Conservation (phyloP, 2,888 invertebrate species). For the Trissoscelio sp. region DNA sequence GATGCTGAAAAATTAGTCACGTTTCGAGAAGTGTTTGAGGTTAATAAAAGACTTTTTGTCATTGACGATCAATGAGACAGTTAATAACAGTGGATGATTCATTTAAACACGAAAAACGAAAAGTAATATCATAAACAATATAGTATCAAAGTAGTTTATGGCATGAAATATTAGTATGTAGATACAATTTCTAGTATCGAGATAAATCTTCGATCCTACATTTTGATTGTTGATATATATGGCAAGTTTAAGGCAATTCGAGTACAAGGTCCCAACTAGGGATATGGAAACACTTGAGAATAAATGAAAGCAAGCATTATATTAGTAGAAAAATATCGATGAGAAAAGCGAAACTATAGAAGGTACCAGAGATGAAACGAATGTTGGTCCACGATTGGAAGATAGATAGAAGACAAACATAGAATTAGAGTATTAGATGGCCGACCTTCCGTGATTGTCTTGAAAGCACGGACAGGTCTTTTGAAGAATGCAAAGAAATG, state of each 20-base stretch:
- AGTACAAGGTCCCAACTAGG: background rate
- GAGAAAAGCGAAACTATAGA: background rate
- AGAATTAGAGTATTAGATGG: constrained; percentile 9
- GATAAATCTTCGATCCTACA: background rate
- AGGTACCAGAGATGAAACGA: constrained; percentile 2
- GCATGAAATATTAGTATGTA: constrained; percentile 32
- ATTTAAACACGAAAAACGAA: background rate
- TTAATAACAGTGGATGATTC: constrained; percentile 34
- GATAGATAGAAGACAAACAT: constrained; percentile 14
- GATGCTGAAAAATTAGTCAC: constrained; percentile 49
- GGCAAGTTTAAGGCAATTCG: constrained; percentile 19
- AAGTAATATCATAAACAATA: background rate
- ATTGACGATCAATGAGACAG: background rate
- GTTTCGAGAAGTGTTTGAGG: constrained; percentile 8
- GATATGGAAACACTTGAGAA: constrained; percentile 5
- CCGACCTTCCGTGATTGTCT: constrained; percentile 54
- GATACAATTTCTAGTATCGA: background rate
- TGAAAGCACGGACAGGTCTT: constrained; percentile 52
- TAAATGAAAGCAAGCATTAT: constrained; percentile 29
- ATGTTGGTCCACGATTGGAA: background rate
- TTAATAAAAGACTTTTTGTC: constrained; percentile 20
- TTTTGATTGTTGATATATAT: constrained; percentile 17
- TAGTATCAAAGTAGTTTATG: constrained; percentile 29
- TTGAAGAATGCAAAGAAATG: constrained; percentile 37
- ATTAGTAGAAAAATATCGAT: constrained; percentile 30